A percentile compares a stretch with the other conserved stretches of the same genome.
Conservation (phyloP, 2,888 invertebrate genomes). For the Dichetophora obliterata region DNA sequence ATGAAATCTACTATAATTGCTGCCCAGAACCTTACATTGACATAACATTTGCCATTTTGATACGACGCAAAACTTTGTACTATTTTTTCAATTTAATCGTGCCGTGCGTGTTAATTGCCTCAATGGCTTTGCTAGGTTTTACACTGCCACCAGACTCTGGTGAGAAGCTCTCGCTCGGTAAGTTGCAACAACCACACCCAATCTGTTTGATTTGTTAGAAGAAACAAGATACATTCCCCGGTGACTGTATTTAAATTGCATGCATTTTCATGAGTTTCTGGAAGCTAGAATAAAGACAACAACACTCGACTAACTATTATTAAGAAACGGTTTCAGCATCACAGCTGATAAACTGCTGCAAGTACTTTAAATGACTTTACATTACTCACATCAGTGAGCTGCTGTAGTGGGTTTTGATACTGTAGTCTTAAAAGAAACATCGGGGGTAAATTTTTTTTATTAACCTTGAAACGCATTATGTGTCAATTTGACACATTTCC, state of each 20-base stretch:
- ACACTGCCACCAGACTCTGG: slow-evolving; percentile 99
- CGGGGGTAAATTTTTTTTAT: no score
- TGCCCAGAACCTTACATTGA: slow-evolving; percentile 98
- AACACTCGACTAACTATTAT: no score
- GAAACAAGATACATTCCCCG: not conserved
- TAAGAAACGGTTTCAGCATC: no score
- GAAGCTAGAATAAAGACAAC: no score
- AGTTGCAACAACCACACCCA: slow-evolving; percentile 50
- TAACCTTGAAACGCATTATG: no score
- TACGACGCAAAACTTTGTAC: slow-evolving; percentile 96
- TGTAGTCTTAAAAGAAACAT: no score
- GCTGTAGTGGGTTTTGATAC: no score
- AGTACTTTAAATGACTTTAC: no score
- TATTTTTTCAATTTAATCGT: slow-evolving; percentile 99
- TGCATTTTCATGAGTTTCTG: not conserved
- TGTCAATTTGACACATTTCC: no score
- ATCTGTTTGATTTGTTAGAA: not conserved
- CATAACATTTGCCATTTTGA: slow-evolving; percentile 96
- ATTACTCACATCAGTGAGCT: no score
- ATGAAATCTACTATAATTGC: slow-evolving; percentile 96
- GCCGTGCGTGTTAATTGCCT: slow-evolving; percentile 98
- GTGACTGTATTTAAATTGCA: not conserved
- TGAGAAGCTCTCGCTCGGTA: slow-evolving; percentile 98
- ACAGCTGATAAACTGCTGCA: no score
- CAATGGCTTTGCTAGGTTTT: slow-evolving; percentile 98